phyloP scores from a whole-genome alignment of 1,140 invertebrate species.

The Teleopsis dalmanni region DNA sequence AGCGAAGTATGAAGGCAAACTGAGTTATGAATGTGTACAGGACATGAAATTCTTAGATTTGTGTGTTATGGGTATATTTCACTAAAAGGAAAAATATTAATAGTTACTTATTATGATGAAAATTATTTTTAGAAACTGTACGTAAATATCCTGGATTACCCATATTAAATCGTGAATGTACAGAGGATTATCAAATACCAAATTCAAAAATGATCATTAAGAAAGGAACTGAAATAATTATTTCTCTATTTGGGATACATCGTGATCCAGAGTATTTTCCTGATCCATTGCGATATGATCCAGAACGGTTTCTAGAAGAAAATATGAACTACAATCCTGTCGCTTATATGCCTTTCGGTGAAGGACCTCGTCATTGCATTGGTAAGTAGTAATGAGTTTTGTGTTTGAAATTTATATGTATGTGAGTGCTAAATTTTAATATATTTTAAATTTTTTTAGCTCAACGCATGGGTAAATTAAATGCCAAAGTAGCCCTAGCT shows the following conservation, averaged over 20 bases:
- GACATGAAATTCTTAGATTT: conserved; percentile 49
- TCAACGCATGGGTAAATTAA: conserved; percentile 29
- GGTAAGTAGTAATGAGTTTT: too few species aligned
- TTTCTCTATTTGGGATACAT: conserved; percentile 41
- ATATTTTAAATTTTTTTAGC: conserved; percentile 11
- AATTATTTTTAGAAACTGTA: conserved; percentile 45
- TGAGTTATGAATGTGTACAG: conserved; percentile 47
- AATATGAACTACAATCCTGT: conserved; percentile 25
- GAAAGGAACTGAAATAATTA: conserved; percentile 38
- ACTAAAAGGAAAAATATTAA: neutral
- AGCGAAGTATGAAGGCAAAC: conserved; percentile 34
- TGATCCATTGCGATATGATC: conserved; percentile 55
- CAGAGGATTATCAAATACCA: conserved; percentile 38
- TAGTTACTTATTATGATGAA: neutral
- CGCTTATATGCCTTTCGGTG: conserved; percentile 57
- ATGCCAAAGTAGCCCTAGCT: conserved; percentile 29
- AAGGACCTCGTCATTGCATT: conserved; percentile 58
- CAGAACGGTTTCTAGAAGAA: conserved; percentile 54
- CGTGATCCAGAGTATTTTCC: conserved; percentile 50
- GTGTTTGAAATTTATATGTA: too few species aligned
- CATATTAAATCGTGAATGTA: conserved; percentile 46
- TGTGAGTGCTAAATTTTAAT: neutral
- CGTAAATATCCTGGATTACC: conserved; percentile 52
- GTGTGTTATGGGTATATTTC: conserved; percentile 31
- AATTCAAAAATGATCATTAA: conserved; percentile 33